These are phyloP conservation scores for Marmota monax DNA, from an alignment of 2,113 vertebrate genomes.

Conservation along the genomic window DNA sequence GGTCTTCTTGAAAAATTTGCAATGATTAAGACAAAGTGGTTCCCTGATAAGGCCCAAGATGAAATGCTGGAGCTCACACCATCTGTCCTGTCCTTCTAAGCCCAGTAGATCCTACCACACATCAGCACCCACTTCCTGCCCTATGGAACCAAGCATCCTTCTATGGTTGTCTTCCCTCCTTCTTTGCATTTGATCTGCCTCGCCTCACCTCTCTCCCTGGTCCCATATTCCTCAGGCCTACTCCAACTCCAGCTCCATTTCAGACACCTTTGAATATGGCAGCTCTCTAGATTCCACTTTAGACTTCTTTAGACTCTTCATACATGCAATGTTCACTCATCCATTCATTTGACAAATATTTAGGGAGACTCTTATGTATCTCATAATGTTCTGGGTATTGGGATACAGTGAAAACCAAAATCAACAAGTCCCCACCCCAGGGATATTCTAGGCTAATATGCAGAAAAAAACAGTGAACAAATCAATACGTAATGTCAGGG, in stretches of 20 bases:
- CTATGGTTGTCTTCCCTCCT: neutral
- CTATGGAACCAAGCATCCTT: neutral
- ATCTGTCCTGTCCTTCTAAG: neutral
- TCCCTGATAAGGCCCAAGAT: neutral
- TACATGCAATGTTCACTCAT: neutral
- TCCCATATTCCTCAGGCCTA: neutral
- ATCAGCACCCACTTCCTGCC: neutral
- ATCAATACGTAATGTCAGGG: neutral
- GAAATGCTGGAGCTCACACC: neutral
- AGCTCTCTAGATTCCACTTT: neutral
- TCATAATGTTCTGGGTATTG: neutral
- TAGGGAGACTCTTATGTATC: neutral
- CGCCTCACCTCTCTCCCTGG: neutral
- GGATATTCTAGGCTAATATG: neutral
- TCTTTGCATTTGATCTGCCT: neutral
- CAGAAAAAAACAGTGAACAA: neutral
- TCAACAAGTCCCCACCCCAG: neutral
- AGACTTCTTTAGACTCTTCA: neutral
- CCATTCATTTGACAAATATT: slow-evolving; percentile 13
- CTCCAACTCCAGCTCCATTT: neutral
- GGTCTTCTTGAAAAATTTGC: slow-evolving; percentile 28
- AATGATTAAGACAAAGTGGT: neutral
- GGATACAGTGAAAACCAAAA: neutral
- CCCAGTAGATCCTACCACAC: neutral
- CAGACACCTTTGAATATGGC: neutral